phyloP scores from a whole-genome alignment of 2,888 invertebrate genomes.

The Eupithecia centaureata region DNA sequence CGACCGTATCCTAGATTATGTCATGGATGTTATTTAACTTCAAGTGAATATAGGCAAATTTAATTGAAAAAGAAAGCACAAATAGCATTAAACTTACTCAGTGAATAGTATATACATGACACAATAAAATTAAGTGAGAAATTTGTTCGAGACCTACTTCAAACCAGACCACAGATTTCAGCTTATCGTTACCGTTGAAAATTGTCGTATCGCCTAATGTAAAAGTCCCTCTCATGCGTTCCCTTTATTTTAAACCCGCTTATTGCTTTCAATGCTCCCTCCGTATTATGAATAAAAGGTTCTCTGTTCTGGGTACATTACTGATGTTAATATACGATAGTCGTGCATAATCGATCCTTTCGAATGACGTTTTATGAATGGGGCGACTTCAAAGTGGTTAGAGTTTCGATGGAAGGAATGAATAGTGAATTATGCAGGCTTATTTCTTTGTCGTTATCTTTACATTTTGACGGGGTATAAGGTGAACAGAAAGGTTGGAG shows the following conservation, averaged over 20 bases:
- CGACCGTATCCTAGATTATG: too few relatives aligned
- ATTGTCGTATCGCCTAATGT: background rate
- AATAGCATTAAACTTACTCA: too few relatives aligned
- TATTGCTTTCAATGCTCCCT: conserved; percentile 59
- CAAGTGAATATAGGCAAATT: too few relatives aligned
- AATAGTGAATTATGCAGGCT: conserved; percentile 43
- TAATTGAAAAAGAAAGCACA: too few relatives aligned
- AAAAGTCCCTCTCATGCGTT: conserved; percentile 37
- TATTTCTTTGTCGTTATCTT: conserved; percentile 41
- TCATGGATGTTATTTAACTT: too few relatives aligned
- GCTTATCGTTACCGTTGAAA: background rate
- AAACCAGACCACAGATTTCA: too few relatives aligned
- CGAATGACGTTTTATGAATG: conserved; percentile 56
- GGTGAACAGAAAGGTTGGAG: background rate
- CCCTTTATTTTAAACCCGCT: conserved; percentile 62
- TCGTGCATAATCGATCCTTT: conserved; percentile 69
- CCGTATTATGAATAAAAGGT: conserved; percentile 64
- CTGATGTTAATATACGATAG: conserved; percentile 75
- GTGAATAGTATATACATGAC: too few relatives aligned
- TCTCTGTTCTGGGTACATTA: conserved; percentile 68
- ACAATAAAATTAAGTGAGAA: too few relatives aligned
- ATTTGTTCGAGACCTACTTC: too few relatives aligned
- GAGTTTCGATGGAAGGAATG: conserved; percentile 40
- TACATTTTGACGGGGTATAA: conserved; percentile 4
- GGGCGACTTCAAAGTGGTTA: conserved; percentile 43